phyloP scores from a whole-genome alignment of 30 jellyfish, hydroid and myxozoan genomes.

The Cassiopea andromeda region DNA sequence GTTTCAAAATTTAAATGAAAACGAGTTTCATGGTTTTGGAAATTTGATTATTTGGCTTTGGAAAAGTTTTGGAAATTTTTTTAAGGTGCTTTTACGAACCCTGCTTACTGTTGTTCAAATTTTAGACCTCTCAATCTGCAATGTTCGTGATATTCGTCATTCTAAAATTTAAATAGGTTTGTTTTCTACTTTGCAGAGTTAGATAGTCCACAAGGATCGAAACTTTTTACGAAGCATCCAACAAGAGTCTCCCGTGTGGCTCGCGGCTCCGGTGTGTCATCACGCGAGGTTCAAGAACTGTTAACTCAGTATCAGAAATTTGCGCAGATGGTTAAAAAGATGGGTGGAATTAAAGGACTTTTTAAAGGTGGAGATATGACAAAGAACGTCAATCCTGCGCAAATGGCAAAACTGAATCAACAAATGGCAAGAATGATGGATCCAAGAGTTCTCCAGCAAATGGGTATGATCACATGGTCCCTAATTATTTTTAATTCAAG shows the following conservation, averaged over 20 bases:
- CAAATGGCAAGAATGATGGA: conserved; percentile 99
- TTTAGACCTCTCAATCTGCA: not conserved
- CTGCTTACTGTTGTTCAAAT: no score
- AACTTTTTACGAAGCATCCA: conserved; percentile 95
- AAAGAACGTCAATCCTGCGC: conserved; percentile 93
- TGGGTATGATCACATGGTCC: conserved; percentile 69
- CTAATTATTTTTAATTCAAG: not conserved
- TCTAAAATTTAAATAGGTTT: not conserved
- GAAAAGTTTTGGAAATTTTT: no score
- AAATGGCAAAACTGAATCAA: conserved; percentile 94
- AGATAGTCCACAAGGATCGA: conserved; percentile 98
- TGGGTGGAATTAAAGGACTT: conserved; percentile 98
- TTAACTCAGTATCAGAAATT: conserved; percentile 92
- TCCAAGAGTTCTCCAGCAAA: conserved; percentile 96
- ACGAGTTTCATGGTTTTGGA: no score
- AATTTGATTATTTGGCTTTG: no score
- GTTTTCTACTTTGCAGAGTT: conserved; percentile 68
- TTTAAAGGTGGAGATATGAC: conserved; percentile 98
- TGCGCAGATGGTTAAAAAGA: conserved; percentile 96
- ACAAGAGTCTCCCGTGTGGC: conserved; percentile 95
- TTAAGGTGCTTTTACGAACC: no score
- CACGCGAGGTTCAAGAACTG: conserved; percentile 95
- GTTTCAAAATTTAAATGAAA: no score
- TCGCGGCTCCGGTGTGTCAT: conserved; percentile 98
- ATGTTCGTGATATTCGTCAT: not conserved